Evolutionary conservation across 2,888 invertebrate species (phyloP).

Genomic region (Orgyia antiqua): DNA sequence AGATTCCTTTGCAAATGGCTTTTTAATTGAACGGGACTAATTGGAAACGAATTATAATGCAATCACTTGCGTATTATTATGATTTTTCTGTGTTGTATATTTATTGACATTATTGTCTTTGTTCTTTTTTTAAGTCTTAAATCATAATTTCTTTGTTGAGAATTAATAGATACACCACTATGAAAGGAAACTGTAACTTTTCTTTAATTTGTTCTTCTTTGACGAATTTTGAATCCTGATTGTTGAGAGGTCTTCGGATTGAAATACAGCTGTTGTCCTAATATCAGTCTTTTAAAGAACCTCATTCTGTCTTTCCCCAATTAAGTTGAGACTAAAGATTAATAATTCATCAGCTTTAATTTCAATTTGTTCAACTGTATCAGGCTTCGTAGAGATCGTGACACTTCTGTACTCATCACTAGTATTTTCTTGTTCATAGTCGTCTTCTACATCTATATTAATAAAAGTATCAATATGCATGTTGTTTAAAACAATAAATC

Average conservation of each 20-base stretch:
- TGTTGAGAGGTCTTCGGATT: too few species aligned
- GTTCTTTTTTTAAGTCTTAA: too few species aligned
- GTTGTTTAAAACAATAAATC: slow-evolving; percentile 18
- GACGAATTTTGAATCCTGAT: slow-evolving; percentile 5
- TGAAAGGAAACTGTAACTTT: slow-evolving; percentile 4
- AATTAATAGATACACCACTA: too few species aligned
- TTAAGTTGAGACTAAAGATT: too few species aligned
- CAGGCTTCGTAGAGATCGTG: slow-evolving; percentile 12
- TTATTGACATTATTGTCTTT: slow-evolving; percentile 7
- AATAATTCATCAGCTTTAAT: too few species aligned
- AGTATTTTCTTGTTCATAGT: slow-evolving; percentile 24
- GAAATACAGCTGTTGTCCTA: too few species aligned
- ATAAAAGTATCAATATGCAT: slow-evolving; percentile 23
- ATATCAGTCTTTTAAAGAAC: too few species aligned
- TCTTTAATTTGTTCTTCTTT: slow-evolving; percentile 5
- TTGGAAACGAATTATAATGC: slow-evolving; percentile 1
- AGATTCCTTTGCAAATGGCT: slow-evolving; percentile 4
- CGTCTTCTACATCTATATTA: slow-evolving; percentile 27
- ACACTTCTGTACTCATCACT: slow-evolving; percentile 27
- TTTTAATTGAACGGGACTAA: slow-evolving; percentile 10
- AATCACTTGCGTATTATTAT: slow-evolving; percentile 4
- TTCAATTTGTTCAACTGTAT: slow-evolving; percentile 2
- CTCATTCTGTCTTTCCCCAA: too few species aligned
- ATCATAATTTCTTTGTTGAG: too few species aligned
- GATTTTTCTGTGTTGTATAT: slow-evolving; percentile 4